Base-by-base conservation (phyloP, 2,113 vertebrate genomes). In the Cebidichthys violaceus region DNA sequence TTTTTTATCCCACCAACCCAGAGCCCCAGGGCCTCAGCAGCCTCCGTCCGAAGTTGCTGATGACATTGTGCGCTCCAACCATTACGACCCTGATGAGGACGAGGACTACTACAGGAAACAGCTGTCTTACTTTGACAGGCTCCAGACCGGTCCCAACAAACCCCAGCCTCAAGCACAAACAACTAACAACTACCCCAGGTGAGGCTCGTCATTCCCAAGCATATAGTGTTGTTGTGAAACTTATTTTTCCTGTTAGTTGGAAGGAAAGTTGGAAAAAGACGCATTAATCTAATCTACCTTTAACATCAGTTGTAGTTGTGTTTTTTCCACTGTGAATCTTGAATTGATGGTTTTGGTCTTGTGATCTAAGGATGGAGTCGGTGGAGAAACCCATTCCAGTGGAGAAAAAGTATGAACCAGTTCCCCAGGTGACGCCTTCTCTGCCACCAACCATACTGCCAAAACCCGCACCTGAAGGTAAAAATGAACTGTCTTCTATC, bases 51-150 rank as follows among this genome's bases (percentile, higher is more conserved):
- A 96, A 74, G 94, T 92, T 10, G 93, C 95, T 6, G 96, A 98
- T 90, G 98, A 99, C 67, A 96, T 98, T 0, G 95, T 98, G 50
- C 97, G 97, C 62, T 95, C 97, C 18, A 98, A 99, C 87, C 96
- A 97, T 62, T 97, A 97, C 0, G 94, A 98, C 75, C 97, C 97
- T 0, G 97, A 99, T 22, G 98, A 99, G 62, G 98, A 99, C 35
- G 98, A 99, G 73, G 98, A 99, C 39, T 99, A 98, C 79, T 99
- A 99, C 81, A 95, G 96, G 37, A 99, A 99, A 81, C 98, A 99
- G 94, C 96, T 99, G 78, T 98, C 98, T 0, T 99, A 97, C 91
- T 99, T 99, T 20, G 97, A 99, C 88, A 96, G 85, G 95, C 72
- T 96, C 95, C 90, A 97, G 79, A 73, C 94, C 20, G 90, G 92